Base-by-base conservation (phyloP, 2,797 vertebrate genomes). In the Macropus fuliginosus region DNA sequence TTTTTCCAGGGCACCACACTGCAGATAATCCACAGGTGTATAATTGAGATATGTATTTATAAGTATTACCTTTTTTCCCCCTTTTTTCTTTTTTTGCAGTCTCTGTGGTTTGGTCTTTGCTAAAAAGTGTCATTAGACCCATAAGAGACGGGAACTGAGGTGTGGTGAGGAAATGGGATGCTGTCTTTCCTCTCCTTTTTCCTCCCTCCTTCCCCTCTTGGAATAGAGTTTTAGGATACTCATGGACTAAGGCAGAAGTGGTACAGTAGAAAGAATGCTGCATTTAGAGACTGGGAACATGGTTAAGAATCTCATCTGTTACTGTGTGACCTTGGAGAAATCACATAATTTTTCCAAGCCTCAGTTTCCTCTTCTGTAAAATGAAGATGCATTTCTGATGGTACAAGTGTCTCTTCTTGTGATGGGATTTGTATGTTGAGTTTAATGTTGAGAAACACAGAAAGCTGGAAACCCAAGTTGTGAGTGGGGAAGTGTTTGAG, bases 1-100 rank as follows among this genome's bases (percentile, higher is more conserved):
- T 66, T 11, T 66, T 66, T 81, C 74, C n/a, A 81, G 74, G 46
- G 6, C 40, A 24, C 21, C 28, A 81, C 74, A 46, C 21, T 81
- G 91, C 59, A 93, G 57, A 92, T 54, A 54, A 34, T 90, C 95
- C 91, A 92, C 92, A n/a, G 93, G 93, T 93, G 46, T 92, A n/a
- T 52, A 91, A 56, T 87, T 74, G n/a, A 56, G 56, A 16, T 91
- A 10, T 66, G n/a, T 95, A 87, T 54, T 52, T 31, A 24, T 92
- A 74, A n/a, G 0, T 12, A 56, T 55, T 62, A 52, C 89, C 55
- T 11, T 18, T 95, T 24, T n/a, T 54, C 87, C 87, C 34, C 74
- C 40, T 31, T 96, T 96, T 92, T 91, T 91, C 8, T 93, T 74
- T 74, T 18, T 40, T 74, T 95, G 59, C 74, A 54, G 52, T 95